A percentile compares a stretch with the other conserved stretches of the same genome.
Evolutionary conservation across 2,113 vertebrate species (phyloP).

Genomic region (Crotophaga sulcirostris): DNA sequence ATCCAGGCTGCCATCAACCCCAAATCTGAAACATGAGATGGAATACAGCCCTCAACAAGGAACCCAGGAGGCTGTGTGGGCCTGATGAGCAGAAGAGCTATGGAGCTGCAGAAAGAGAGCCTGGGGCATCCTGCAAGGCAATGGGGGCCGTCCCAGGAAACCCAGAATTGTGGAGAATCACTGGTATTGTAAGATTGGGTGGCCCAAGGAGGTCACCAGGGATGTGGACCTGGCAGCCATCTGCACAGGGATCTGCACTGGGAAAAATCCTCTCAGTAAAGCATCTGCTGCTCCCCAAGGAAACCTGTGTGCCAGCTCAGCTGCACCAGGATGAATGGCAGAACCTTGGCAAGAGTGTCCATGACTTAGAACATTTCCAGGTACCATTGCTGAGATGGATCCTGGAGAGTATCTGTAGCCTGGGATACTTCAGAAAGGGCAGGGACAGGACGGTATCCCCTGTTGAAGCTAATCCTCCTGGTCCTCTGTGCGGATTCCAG

Average conservation of each 20-base stretch:
- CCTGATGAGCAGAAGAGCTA: not conserved
- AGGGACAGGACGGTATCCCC: not conserved
- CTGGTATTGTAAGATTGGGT: accelerated
- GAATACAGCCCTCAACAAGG: not conserved
- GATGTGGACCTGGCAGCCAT: not conserved
- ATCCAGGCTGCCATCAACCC: conserved; percentile 1
- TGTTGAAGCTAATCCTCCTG: not conserved
- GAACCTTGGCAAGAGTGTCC: not conserved
- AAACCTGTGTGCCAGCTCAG: not conserved
- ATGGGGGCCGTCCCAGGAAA: not conserved
- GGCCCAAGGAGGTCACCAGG: not conserved
- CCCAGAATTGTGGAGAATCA: not conserved
- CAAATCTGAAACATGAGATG: not conserved
- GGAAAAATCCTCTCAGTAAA: not conserved
- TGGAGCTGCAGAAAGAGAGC: not conserved
- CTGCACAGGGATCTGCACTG: not conserved
- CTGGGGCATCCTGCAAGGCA: not conserved
- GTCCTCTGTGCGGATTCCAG: not conserved
- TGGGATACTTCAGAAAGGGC: not conserved
- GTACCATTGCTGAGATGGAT: not conserved
- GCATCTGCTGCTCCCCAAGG: not conserved
- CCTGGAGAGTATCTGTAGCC: not conserved
- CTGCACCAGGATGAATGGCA: not conserved
- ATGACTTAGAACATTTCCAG: not conserved
- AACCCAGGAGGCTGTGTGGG: not conserved